A percentile compares a stretch with the other conserved stretches of the same genome.
phyloP scores from a whole-genome alignment of 2,797 vertebrate species.

The Parauchenoglanis punctatus region DNA sequence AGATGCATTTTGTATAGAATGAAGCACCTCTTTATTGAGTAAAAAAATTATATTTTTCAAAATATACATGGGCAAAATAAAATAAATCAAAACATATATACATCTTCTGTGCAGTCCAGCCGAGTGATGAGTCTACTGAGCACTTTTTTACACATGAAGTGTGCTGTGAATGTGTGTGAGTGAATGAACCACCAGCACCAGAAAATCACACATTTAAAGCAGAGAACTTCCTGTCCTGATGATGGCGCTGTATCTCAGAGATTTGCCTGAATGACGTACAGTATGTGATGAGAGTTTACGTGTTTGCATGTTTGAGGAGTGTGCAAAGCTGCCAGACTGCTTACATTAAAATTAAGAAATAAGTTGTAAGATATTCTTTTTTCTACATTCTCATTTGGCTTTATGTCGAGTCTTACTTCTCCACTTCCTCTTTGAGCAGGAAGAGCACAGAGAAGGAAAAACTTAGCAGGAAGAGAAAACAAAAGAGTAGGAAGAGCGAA shows the following conservation, averaged over 20 bases:
- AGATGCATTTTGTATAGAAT: not conserved
- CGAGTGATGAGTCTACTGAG: not conserved
- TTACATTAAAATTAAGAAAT: not conserved
- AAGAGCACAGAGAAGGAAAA: not conserved
- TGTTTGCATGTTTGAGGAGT: not conserved
- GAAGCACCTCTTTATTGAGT: constrained; percentile 36
- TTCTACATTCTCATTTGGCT: not conserved
- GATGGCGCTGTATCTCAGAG: constrained; percentile 6
- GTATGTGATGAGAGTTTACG: not conserved
- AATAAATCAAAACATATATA: not conserved
- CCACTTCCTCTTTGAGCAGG: not conserved
- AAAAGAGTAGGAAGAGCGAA: not conserved
- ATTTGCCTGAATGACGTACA: not conserved
- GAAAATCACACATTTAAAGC: not conserved
- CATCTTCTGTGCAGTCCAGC: constrained; percentile 29
- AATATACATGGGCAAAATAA: not conserved
- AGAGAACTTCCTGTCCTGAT: not conserved
- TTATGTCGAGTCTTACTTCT: not conserved
- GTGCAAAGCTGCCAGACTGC: not conserved
- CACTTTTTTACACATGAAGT: not conserved
- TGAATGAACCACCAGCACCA: not conserved
- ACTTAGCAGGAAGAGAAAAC: too few relatives aligned
- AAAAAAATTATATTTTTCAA: constrained; percentile 2
- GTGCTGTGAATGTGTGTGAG: not conserved
- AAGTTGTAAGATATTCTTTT: not conserved